phyloP scores from a whole-genome alignment of 2,113 vertebrate genomes.

The Triplophysa rosa region DNA sequence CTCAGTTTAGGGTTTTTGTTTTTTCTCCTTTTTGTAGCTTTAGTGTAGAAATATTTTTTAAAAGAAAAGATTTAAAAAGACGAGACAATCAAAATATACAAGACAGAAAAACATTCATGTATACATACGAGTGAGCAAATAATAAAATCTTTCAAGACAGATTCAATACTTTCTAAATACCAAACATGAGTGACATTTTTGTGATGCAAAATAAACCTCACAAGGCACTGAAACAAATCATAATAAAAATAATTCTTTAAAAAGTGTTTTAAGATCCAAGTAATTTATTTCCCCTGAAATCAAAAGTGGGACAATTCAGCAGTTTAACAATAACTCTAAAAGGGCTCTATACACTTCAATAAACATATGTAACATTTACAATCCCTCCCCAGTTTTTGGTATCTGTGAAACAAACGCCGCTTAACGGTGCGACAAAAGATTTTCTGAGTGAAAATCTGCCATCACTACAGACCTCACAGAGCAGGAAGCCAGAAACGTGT shows the following conservation, averaged over 20 bases:
- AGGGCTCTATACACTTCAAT: not conserved
- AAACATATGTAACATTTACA: not conserved
- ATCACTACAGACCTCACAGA: not conserved
- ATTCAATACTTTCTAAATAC: not conserved
- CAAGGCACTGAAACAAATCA: too few relatives aligned
- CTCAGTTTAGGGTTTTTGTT: too few relatives aligned
- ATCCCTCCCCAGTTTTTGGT: not conserved
- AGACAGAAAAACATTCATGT: too few relatives aligned
- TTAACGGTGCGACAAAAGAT: conserved; percentile 14
- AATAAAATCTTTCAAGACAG: not conserved
- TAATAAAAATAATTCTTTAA: too few relatives aligned
- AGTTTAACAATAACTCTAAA: not conserved
- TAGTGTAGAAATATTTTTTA: not conserved
- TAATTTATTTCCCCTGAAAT: not conserved
- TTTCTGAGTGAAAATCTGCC: conserved; percentile 23
- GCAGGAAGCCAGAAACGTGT: not conserved
- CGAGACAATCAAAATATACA: too few relatives aligned
- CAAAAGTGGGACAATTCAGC: not conserved
- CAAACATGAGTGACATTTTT: not conserved
- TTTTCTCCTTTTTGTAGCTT: too few relatives aligned
- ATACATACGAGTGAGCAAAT: too few relatives aligned
- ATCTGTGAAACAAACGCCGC: not conserved
- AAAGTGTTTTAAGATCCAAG: not conserved
- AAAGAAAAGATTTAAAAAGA: too few relatives aligned
- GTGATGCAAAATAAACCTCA: too few relatives aligned